phyloP scores from a whole-genome alignment of 2,113 vertebrate genomes.

The Spheniscus mendiculus region DNA sequence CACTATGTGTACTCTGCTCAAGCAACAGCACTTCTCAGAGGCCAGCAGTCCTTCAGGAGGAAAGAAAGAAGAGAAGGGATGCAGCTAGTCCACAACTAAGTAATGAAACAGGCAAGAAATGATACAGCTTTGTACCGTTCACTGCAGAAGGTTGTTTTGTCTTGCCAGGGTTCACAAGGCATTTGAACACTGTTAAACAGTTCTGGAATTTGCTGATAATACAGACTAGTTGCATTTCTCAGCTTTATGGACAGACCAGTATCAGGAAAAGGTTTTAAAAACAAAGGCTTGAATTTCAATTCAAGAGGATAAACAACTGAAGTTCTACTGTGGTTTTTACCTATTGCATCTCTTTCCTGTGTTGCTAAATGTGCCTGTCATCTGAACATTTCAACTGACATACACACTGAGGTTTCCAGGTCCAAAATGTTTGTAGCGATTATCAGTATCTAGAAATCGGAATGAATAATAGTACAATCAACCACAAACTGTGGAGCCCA shows the following conservation, averaged over 20 bases:
- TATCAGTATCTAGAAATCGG: slow-evolving; percentile 47
- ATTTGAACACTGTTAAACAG: neutral
- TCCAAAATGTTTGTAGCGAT: neutral
- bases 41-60: neutral
- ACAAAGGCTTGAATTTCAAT: neutral
- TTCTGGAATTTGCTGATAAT: slow-evolving; percentile 16
- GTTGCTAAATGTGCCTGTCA: neutral
- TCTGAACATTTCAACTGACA: slow-evolving; percentile 20
- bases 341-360: slow-evolving; percentile 41
- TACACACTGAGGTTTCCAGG: neutral
- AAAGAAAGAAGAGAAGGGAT: neutral
- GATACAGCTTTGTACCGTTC: neutral
- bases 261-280: slow-evolving; percentile 20
- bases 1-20: neutral
- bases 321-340: slow-evolving; percentile 42
- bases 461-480: neutral
- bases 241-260: neutral
- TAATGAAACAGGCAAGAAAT: neutral
- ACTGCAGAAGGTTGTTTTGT: neutral
- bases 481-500: slow-evolving; percentile 2
- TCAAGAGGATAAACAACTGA: slow-evolving; percentile 30
- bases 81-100: neutral
- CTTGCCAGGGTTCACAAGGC: neutral
- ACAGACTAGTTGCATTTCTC: neutral
- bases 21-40: neutral